A percentile compares a stretch with the other conserved stretches of the same genome.
Evolutionary conservation across 64 coral and sea anemone genomes (phyloP).

Genomic region (Porites lutea): DNA sequence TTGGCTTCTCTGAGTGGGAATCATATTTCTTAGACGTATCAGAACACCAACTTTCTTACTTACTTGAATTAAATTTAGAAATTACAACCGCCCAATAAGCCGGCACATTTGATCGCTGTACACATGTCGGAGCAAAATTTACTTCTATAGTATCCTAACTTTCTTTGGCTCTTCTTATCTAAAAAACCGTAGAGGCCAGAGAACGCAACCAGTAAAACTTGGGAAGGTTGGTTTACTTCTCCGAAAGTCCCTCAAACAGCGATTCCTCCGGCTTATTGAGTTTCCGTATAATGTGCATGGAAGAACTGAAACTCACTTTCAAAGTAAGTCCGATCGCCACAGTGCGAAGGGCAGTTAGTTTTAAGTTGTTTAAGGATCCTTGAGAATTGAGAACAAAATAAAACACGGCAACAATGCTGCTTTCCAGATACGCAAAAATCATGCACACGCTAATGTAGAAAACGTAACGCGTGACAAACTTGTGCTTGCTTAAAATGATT

Average conservation of each 20-base stretch:
- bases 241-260: neutral
- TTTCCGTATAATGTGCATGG: conserved; percentile 57
- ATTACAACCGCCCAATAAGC: too few species aligned
- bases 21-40: too few species aligned
- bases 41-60: too few species aligned
- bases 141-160: too few species aligned
- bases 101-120: too few species aligned
- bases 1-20: too few species aligned
- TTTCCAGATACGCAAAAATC: conserved; percentile 49
- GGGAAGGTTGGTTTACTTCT: neutral
- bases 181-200: too few species aligned
- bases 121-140: too few species aligned
- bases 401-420: conserved; percentile 17
- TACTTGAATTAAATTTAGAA: too few species aligned
- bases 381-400: conserved; percentile 33
- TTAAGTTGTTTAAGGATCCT: conserved; percentile 55
- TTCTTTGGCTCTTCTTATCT: too few species aligned
- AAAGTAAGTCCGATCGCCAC: conserved; percentile 28
- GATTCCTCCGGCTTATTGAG: neutral
- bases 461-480: conserved; percentile 15
- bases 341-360: conserved; percentile 34
- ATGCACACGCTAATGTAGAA: conserved; percentile 54
- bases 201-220: too few species aligned
- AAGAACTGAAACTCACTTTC: conserved; percentile 43
- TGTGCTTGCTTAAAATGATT: neutral